phyloP scores from a whole-genome alignment of 2,888 invertebrate genomes.

The Periphyllus acericola region DNA sequence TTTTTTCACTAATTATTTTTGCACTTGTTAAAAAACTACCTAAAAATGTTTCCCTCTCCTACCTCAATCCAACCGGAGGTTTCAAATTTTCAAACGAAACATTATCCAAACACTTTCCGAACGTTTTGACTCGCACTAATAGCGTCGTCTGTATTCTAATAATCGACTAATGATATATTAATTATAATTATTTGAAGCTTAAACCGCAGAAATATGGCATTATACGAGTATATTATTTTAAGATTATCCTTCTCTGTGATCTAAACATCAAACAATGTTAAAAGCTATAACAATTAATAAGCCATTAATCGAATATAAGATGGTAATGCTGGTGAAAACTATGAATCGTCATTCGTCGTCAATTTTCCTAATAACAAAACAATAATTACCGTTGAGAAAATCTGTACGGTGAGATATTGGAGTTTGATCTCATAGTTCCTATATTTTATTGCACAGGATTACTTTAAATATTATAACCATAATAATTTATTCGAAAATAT shows the following conservation, averaged over 20 bases:
- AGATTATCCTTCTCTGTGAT: background rate
- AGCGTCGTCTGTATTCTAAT: background rate
- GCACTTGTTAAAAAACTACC: background rate
- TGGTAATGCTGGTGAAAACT: background rate
- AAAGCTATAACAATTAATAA: background rate
- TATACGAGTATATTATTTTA: background rate
- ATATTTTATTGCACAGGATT: too few relatives aligned
- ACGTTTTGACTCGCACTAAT: too few relatives aligned
- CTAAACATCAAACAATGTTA: background rate
- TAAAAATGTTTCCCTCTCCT: background rate
- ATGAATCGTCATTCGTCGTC: background rate
- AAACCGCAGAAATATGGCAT: background rate
- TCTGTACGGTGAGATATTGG: too few relatives aligned
- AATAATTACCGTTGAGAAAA: too few relatives aligned
- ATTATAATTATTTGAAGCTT: background rate
- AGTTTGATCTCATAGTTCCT: too few relatives aligned
- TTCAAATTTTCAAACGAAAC: background rate
- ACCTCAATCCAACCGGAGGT: background rate
- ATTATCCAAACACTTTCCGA: background rate
- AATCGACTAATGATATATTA: background rate
- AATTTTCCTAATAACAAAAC: too few relatives aligned
- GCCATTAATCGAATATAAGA: background rate
- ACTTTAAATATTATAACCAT: too few relatives aligned
- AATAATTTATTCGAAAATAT: too few relatives aligned
- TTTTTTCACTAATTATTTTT: background rate